These are phyloP conservation scores for Diadegma fenestrale DNA, from an alignment of 2,888 invertebrate genomes.

Conservation along the genomic window DNA sequence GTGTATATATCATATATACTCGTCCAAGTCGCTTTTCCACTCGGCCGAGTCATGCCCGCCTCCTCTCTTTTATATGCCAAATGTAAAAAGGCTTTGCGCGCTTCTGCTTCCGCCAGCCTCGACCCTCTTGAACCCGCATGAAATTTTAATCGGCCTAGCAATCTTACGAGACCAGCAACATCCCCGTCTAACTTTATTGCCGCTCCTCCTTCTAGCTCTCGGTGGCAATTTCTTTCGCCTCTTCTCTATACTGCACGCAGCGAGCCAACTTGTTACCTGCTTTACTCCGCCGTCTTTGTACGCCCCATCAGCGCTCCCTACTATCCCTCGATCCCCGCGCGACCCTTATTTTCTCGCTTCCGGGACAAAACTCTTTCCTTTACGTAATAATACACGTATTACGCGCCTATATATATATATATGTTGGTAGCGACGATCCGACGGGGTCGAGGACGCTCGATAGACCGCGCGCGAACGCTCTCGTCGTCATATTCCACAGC, in stretches of 20 bases:
- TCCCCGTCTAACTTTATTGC: slow-evolving; percentile 33
- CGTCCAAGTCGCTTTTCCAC: slow-evolving; percentile 48
- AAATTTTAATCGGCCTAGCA: slow-evolving; percentile 73
- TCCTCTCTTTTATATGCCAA: slow-evolving; percentile 29
- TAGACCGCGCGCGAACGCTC: no score
- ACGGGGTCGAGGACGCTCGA: slow-evolving; percentile 33
- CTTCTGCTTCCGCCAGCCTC: slow-evolving; percentile 46
- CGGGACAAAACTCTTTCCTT: slow-evolving; percentile 50
- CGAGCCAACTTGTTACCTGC: slow-evolving; percentile 25
- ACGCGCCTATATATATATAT: not conserved
- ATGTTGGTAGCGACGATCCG: not conserved
- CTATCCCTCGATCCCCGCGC: not conserved
- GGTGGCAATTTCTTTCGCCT: slow-evolving; percentile 25
- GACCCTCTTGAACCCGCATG: slow-evolving; percentile 67
- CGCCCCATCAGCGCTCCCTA: slow-evolving; percentile 34
- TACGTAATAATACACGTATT: slow-evolving; percentile 3
- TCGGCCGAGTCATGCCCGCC: slow-evolving; percentile 42
- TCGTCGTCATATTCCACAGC: slow-evolving; percentile 26
- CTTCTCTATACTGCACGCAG: not conserved
- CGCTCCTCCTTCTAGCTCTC: slow-evolving; percentile 32
- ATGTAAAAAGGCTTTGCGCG: slow-evolving; percentile 56
- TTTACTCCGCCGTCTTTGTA: slow-evolving; percentile 28
- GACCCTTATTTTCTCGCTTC: slow-evolving; percentile 38
- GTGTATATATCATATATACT: slow-evolving; percentile 1
- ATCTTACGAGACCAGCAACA: slow-evolving; percentile 62